These are phyloP conservation scores for Bacillus rossius DNA, from an alignment of 1,140 invertebrate species.

Conservation along the genomic window DNA sequence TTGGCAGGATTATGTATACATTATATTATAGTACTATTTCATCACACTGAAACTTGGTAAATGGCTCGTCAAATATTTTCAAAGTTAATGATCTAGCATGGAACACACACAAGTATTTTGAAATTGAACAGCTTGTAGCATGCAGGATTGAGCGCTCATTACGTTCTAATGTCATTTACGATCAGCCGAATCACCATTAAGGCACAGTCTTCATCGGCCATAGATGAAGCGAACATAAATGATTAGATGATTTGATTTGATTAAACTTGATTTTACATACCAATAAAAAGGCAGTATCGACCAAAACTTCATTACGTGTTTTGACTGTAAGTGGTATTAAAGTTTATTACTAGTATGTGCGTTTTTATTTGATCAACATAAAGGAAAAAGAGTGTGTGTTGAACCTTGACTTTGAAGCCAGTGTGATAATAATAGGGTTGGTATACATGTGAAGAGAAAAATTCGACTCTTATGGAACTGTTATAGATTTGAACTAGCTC, in stretches of 20 bases:
- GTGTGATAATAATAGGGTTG: neutral
- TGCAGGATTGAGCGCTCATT: too few relatives aligned
- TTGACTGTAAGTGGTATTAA: neutral
- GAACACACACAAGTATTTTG: too few relatives aligned
- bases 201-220: slow-evolving; percentile 14
- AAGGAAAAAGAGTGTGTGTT: neutral
- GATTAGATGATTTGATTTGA: slow-evolving; percentile 3
- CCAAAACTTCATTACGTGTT: neutral
- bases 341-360: neutral
- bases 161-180: neutral
- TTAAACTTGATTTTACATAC: slow-evolving; percentile 1
- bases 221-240: slow-evolving; percentile 1
- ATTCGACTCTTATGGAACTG: neutral
- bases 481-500: neutral
- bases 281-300: slow-evolving; percentile 5
- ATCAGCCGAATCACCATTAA: slow-evolving; percentile 12
- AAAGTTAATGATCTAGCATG: too few relatives aligned
- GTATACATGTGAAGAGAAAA: neutral
- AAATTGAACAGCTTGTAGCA: too few relatives aligned
- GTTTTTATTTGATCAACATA: neutral
- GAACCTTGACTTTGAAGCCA: neutral
- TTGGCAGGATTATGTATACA: too few relatives aligned
- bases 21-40: too few relatives aligned
- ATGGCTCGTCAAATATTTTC: too few relatives aligned
- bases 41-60: too few relatives aligned